Base-by-base conservation (phyloP, 2,113 vertebrate species). In the Sciurus niger region DNA sequence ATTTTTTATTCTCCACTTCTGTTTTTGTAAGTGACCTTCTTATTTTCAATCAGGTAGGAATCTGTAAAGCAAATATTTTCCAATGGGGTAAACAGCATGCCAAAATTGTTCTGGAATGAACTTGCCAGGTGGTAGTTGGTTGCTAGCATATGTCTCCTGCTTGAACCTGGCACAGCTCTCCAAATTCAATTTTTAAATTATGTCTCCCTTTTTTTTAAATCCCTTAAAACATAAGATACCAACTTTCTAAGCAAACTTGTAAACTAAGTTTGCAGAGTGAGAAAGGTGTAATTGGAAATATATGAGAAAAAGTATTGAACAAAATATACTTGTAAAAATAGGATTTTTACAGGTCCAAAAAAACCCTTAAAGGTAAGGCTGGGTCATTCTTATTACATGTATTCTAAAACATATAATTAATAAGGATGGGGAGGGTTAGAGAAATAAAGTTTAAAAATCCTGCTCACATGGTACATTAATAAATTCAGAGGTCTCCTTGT, bases 21-120 rank as follows among this genome's bases (percentile, higher is more conserved):
- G 34, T 95, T 65, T 97, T 85, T 86, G 51, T 51, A 65, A 89
- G 87, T 84, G 37, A 90, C 80, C 90, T 93, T 93, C 4, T 82
- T 65, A 37, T 68, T 12, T 78, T 58, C 37, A 84, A 79, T 60
- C 63, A 84, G 51, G 89, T 84, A 93, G 55, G 68, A 92, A 93
- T 85, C n/a, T 67, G 40, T 40, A 34, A 46, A 95, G 60, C 84
- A 97, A 94, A 96, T 93, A 94, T 94, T 97, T 97, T 78, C 93
- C 90, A 92, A 67, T 40, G 53, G 18, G 48, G 73, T 63, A 80
- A 53, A 89, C 8, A 80, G 46, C 70, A 65, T 86, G 94, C 74
- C 70, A 97, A 93, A 76, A 79, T 4, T 67, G 48, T 12, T 93
- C 73, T 84, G 95, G 79, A 97, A 89, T 73, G 18, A 1, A 63